Conservation (phyloP, 1,140 invertebrate genomes). For the Hermatobates lingyangjiaoensis region DNA sequence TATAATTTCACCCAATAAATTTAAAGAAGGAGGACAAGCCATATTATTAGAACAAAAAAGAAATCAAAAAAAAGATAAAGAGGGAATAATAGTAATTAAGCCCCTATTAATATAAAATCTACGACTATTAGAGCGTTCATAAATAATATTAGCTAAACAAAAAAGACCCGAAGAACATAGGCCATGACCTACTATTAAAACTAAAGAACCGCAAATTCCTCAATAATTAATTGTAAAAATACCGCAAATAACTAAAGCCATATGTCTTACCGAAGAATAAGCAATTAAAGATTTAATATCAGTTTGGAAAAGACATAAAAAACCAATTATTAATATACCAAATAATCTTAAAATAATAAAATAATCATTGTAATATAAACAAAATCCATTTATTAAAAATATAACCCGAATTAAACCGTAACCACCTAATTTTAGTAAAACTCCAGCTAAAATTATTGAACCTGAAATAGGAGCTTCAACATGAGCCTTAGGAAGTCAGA, state of each 20-base stretch:
- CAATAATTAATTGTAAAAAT: constrained; percentile 25
- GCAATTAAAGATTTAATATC: constrained; percentile 39
- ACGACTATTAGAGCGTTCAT: constrained; percentile 29
- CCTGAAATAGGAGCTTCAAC: too few species aligned
- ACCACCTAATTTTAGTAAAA: constrained; percentile 24
- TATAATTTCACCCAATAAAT: too few species aligned
- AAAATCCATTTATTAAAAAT: too few species aligned
- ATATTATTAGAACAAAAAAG: too few species aligned
- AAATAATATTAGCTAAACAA: constrained; percentile 41
- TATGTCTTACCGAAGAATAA: constrained; percentile 41
- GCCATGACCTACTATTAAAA: constrained; percentile 7
- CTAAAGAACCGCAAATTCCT: constrained; percentile 4
- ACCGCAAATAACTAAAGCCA: constrained; percentile 30
- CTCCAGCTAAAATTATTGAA: constrained; percentile 25
- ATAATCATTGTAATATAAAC: too few species aligned
- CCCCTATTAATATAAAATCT: constrained; percentile 26
- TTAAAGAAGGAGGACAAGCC: too few species aligned
- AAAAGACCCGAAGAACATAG: constrained; percentile 45
- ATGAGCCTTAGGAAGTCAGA: too few species aligned
- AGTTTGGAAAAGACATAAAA: constrained; percentile 37
- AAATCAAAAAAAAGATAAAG: too few species aligned
- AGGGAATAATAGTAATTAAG: too few species aligned
- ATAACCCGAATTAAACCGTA: constrained; percentile 19
- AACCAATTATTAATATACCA: constrained; percentile 31
- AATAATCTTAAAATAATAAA: too few species aligned